Evolutionary conservation across 2,113 vertebrate species (phyloP).

Genomic region (Corythoichthys haematopterus): DNA sequence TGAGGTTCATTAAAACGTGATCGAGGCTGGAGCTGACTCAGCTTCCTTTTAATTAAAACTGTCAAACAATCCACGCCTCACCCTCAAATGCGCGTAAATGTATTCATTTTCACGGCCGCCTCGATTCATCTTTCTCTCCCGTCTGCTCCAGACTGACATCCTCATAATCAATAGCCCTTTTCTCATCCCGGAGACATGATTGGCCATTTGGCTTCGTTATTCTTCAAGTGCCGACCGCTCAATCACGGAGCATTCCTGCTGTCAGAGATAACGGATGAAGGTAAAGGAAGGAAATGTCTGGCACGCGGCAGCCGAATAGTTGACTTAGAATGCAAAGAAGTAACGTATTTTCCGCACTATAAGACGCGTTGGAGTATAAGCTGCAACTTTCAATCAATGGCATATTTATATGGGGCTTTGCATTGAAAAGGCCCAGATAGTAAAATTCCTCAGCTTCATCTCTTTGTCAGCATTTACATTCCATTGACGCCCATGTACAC

Average conservation of each 20-base stretch:
- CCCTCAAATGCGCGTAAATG: slow-evolving; percentile 40
- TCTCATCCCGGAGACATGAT: slow-evolving; percentile 26
- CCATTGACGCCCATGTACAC: too few species aligned
- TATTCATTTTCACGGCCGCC: slow-evolving; percentile 34
- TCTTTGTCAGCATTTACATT: too few species aligned
- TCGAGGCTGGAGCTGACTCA: slow-evolving; percentile 53
- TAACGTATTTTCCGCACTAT: too few species aligned
- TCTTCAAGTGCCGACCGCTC: slow-evolving; percentile 16
- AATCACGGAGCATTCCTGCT: slow-evolving; percentile 1
- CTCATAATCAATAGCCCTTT: slow-evolving; percentile 29
- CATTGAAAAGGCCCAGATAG: too few species aligned
- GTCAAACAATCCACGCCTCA: slow-evolving; percentile 48
- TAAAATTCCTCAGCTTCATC: too few species aligned
- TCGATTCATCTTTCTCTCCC: not conserved
- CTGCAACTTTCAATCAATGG: too few species aligned
- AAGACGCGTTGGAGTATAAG: too few species aligned
- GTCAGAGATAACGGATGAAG: not conserved
- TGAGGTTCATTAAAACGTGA: slow-evolving; percentile 56
- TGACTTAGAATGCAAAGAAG: too few species aligned
- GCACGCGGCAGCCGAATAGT: too few species aligned
- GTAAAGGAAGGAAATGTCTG: not conserved
- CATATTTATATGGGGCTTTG: too few species aligned
- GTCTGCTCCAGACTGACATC: slow-evolving; percentile 29
- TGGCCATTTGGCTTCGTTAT: slow-evolving; percentile 36
- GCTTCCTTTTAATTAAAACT: slow-evolving; percentile 60